A percentile compares a stretch with the other conserved stretches of the same genome.
Evolutionary conservation across 2,797 vertebrate species (phyloP).

Genomic region (Chrysocyon brachyurus): DNA sequence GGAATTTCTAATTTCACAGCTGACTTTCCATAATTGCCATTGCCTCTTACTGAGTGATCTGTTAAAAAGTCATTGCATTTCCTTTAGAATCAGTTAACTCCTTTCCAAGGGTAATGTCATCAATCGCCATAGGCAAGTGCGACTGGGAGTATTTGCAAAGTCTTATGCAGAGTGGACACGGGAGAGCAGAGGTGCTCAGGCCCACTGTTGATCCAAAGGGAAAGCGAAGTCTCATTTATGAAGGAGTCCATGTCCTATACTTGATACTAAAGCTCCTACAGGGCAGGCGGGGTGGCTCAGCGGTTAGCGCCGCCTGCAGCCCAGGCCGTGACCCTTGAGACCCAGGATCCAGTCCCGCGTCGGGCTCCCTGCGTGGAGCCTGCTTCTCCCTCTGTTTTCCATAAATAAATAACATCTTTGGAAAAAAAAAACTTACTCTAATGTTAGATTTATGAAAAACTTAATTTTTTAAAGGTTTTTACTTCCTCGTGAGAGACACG

Average conservation of each 20-base stretch:
- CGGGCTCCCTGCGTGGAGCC: no score
- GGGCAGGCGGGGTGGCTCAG: no score
- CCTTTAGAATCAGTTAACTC: background rate
- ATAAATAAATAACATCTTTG: no score
- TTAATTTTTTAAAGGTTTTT: no score
- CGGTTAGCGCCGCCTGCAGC: no score
- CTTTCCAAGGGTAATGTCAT: background rate
- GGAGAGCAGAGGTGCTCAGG: background rate
- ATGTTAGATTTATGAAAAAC: background rate
- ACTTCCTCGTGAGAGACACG: no score
- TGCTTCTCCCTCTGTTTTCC: no score
- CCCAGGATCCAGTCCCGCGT: no score
- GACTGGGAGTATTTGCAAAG: background rate
- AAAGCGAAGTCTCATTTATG: background rate
- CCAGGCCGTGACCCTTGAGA: no score
- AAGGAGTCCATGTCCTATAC: background rate
- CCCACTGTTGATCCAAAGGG: background rate
- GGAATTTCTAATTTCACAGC: background rate
- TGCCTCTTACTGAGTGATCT: background rate
- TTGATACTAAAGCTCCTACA: background rate
- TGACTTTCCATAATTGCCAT: background rate
- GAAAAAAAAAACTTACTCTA: background rate
- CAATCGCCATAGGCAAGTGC: background rate
- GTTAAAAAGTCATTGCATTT: background rate
- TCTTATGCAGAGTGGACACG: background rate